A percentile compares a stretch with the other conserved stretches of the same genome.
phyloP scores from a whole-genome alignment of 2,888 invertebrate species.

The Diplolepis rosae region DNA sequence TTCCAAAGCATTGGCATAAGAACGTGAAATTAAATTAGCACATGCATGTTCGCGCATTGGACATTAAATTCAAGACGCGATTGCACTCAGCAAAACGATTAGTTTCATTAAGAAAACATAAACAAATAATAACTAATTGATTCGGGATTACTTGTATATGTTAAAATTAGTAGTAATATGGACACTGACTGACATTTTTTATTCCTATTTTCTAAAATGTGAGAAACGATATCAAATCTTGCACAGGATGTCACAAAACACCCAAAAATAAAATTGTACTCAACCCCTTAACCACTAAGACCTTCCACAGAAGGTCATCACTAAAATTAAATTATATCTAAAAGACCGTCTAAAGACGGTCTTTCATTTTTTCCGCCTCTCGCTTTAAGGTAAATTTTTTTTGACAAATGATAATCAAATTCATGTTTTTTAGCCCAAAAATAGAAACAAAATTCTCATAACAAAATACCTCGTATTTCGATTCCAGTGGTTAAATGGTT shows the following conservation, averaged over 20 bases:
- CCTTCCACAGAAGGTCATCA: too few species aligned
- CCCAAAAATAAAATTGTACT: too few species aligned
- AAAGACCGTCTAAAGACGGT: not conserved
- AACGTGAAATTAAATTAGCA: conserved; percentile 43
- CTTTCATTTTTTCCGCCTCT: not conserved
- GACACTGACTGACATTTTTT: not conserved
- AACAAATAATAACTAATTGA: not conserved
- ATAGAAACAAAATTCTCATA: not conserved
- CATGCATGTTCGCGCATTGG: conserved; percentile 31
- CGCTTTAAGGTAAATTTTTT: not conserved
- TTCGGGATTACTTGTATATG: not conserved
- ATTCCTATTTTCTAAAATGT: not conserved
- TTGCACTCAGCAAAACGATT: conserved; percentile 11
- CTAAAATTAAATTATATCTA: too few species aligned
- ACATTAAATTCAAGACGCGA: conserved; percentile 20
- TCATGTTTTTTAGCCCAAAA: not conserved
- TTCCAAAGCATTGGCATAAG: conserved; percentile 38
- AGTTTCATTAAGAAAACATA: not conserved
- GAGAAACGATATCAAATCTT: too few species aligned
- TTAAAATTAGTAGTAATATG: not conserved
- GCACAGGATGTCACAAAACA: too few species aligned
- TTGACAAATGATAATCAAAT: not conserved
- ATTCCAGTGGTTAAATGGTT: not conserved
- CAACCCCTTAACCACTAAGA: too few species aligned
- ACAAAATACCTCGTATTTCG: not conserved